Evolutionary conservation across 2,113 vertebrate species (phyloP).

Genomic region (Pyxicephalus adspersus): DNA sequence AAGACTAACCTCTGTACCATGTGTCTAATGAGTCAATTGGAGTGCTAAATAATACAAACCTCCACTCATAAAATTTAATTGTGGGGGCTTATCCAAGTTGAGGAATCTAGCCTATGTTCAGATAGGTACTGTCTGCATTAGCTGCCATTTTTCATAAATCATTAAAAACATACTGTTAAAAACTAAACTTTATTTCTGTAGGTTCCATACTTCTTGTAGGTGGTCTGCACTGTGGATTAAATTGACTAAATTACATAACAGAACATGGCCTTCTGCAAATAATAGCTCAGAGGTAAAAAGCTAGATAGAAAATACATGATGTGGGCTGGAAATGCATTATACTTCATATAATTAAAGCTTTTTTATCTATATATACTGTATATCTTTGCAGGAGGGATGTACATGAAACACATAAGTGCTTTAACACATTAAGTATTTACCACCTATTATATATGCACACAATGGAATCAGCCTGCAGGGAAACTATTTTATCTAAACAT

Average conservation of each 20-base stretch:
- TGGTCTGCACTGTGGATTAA: neutral
- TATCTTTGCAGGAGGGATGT: neutral
- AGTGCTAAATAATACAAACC: too few species aligned
- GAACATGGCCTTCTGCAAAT: neutral
- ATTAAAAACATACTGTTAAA: too few species aligned
- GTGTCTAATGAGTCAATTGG: too few species aligned
- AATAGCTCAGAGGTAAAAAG: neutral
- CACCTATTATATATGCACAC: neutral
- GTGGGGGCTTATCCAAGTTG: too few species aligned
- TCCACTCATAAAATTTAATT: too few species aligned
- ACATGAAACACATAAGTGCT: slow-evolving; percentile 9
- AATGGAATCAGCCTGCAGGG: slow-evolving; percentile 6
- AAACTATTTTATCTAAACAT: slow-evolving; percentile 18
- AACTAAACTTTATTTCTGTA: too few species aligned
- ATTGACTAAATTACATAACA: neutral
- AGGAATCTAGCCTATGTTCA: too few species aligned
- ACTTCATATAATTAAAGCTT: neutral
- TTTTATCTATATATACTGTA: neutral
- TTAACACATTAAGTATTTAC: slow-evolving; percentile 4
- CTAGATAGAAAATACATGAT: slow-evolving; percentile 2
- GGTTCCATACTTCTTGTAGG: neutral
- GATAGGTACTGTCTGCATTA: too few species aligned
- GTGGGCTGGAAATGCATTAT: neutral
- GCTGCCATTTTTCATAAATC: too few species aligned
- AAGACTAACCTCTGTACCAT: too few species aligned